These are phyloP conservation scores for Hydrolagus affinis DNA, from an alignment of 2,113 vertebrate species.

Conservation along the genomic window DNA sequence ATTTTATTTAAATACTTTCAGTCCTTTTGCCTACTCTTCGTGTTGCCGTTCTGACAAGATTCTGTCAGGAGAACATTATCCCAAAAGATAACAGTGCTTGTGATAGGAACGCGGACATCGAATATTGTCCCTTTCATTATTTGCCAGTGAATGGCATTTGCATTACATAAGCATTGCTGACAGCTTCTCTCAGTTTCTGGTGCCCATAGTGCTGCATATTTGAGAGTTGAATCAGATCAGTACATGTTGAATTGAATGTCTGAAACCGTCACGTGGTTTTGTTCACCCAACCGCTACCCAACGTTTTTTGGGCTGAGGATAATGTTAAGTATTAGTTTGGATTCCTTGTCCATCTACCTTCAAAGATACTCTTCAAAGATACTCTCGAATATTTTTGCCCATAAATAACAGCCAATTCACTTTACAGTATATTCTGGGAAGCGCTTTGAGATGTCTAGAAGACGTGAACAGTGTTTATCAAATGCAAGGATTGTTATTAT, in stretches of 20 bases:
- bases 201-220: not conserved
- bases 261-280: not conserved
- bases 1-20: not conserved
- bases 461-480: no score
- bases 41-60: slow-evolving; percentile 9
- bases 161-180: slow-evolving; percentile 14
- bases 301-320: no score
- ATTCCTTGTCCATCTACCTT: no score
- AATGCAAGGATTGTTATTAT: no score
- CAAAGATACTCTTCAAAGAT: no score
- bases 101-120: not conserved
- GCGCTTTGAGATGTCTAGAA: no score
- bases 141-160: not conserved
- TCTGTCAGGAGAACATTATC: not conserved
- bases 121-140: not conserved
- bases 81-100: not conserved
- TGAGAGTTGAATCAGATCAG: slow-evolving; percentile 5
- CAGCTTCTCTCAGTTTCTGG: not conserved
- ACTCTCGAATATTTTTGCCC: no score
- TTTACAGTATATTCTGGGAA: no score
- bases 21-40: not conserved
- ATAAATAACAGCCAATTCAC: no score
- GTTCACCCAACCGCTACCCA: no score
- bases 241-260: not conserved
- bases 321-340: no score